These are phyloP conservation scores for Burhinus oedicnemus DNA, from an alignment of 2,113 vertebrate species.

Conservation along the genomic window DNA sequence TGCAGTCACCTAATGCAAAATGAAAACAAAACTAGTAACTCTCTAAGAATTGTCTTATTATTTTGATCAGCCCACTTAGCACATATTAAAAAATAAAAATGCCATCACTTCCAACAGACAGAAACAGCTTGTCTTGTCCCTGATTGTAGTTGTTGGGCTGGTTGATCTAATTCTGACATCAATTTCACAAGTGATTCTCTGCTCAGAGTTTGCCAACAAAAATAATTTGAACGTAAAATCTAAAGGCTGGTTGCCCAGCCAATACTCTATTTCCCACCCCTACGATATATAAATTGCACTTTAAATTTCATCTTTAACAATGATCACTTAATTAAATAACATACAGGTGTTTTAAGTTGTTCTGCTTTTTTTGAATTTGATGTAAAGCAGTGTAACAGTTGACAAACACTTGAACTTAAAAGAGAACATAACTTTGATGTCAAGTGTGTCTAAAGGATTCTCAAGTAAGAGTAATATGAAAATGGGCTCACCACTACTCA, in stretches of 20 bases:
- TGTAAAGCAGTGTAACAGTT: neutral
- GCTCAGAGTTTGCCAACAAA: neutral
- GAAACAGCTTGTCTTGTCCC: neutral
- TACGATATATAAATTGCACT: neutral
- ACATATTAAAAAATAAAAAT: neutral
- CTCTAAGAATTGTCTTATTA: neutral
- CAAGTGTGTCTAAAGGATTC: conserved; percentile 56
- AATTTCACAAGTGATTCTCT: neutral
- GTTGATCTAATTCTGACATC: neutral
- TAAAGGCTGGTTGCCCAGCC: neutral
- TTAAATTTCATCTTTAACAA: neutral
- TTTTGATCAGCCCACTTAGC: neutral
- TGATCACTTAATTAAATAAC: conserved; percentile 32
- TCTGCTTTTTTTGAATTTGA: conserved; percentile 13
- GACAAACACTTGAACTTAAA: conserved; percentile 32
- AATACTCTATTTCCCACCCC: neutral
- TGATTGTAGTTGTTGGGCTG: neutral
- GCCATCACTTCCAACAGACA: neutral
- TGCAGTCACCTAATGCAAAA: neutral
- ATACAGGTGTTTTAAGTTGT: neutral
- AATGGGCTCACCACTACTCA: conserved; percentile 59
- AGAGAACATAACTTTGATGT: conserved; percentile 54
- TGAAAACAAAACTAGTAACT: neutral
- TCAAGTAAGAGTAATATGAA: conserved; percentile 59
- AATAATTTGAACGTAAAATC: neutral